A percentile compares a stretch with the other conserved stretches of the same genome.
Conservation (phyloP, 2,113 vertebrate species). For the Thunnus maccoyii region DNA sequence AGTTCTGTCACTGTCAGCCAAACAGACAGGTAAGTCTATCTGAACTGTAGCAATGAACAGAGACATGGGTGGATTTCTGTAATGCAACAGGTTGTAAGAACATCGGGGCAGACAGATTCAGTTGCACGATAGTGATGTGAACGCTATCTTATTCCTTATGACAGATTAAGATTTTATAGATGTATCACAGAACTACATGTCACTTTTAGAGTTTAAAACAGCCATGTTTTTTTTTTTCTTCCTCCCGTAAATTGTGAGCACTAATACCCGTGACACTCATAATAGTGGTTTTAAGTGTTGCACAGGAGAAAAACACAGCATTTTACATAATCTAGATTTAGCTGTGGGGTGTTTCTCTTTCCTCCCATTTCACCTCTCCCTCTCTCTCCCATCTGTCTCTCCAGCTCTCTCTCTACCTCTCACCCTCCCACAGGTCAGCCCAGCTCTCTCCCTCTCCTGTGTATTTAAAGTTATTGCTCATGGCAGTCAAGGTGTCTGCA, state of each 20-base stretch:
- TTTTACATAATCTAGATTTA: slow-evolving; percentile 47
- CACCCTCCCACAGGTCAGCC: slow-evolving; percentile 63
- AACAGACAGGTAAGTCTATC: slow-evolving; percentile 42
- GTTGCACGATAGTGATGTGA: background rate
- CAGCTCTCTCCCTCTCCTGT: slow-evolving; percentile 62
- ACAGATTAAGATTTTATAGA: slow-evolving; percentile 13
- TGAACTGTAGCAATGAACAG: slow-evolving; percentile 44
- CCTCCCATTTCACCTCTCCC: slow-evolving; percentile 30
- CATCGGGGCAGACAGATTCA: background rate
- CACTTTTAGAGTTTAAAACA: background rate
- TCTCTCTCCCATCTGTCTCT: slow-evolving; percentile 23
- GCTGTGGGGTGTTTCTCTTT: slow-evolving; percentile 36
- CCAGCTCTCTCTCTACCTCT: slow-evolving; percentile 21
- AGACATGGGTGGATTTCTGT: slow-evolving; percentile 19
- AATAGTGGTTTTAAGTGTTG: slow-evolving; percentile 34
- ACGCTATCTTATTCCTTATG: slow-evolving; percentile 27
- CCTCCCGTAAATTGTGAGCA: slow-evolving; percentile 3
- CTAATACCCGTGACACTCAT: slow-evolving; percentile 1
- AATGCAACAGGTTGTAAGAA: slow-evolving; percentile 18
- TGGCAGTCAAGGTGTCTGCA: slow-evolving; percentile 82
- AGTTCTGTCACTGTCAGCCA: slow-evolving; percentile 33
- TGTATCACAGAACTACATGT: slow-evolving; percentile 6
- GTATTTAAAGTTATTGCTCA: slow-evolving; percentile 79
- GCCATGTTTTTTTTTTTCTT: background rate
- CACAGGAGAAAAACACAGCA: slow-evolving; percentile 8